Base-by-base conservation (phyloP, 2,888 invertebrate species). In the Pseudococcus jackbeardsleyi region DNA sequence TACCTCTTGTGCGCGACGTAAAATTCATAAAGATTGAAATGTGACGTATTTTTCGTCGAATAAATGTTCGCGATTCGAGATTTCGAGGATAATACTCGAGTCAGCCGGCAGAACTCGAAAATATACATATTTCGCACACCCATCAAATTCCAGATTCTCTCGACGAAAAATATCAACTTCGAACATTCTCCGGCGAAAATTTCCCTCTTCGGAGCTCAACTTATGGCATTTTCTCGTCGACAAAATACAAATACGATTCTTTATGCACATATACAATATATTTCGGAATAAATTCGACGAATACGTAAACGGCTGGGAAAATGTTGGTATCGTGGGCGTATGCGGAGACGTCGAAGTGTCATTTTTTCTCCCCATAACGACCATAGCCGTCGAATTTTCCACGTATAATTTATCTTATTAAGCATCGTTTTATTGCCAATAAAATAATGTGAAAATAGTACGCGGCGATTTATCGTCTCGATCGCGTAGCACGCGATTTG, bases 371-470 rank as follows among this genome's bases (percentile, higher is more conserved):
- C 42, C 42, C 42, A 9, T 68, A 68, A 54, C 54, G 54, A 54
- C 54, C 15, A n/a, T n/a, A n/a, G n/a, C 72, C 6, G 11, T 72
- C 33, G 72, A 26, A 33, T 64, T 72, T 72, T 72, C 15, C 72
- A 72, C 12, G 33, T 33, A 72, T 72, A 72, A 72, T 72, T 33
- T 72, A 72, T 72, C 72, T 72, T 72, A 72, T 72, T 72, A 72
- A 72, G 39, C 72, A 33, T 72, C 72, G 26, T 72, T 72, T 72
- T 72, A 72, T 72, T 72, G 72, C 72, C 72, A 72, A 72, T 72
- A 72, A 72, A 72, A 72, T 72, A 33, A 72, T 72, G 33, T 17
- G 33, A 72, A 72, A 72, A 33, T 72, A 15, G 17, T 33, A 72
- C 72, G 72, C 15, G 3, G 17, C 72, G 72, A 72, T 72, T 72